A percentile compares a stretch with the other conserved stretches of the same genome.
Conservation (phyloP, 2,113 vertebrate species). For the Stictonetta naevosa region DNA sequence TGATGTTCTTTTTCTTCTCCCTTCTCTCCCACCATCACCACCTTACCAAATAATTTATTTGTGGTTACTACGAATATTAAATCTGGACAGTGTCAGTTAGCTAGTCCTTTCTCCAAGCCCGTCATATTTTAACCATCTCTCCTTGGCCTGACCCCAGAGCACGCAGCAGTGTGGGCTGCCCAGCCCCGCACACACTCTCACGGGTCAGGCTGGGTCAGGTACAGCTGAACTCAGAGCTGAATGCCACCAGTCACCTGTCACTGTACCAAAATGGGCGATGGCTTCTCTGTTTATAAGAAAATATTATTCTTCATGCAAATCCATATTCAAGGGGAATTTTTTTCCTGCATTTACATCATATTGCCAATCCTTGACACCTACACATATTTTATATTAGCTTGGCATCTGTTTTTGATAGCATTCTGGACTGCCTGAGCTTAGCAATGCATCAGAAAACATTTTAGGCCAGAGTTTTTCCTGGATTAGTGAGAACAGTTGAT, state of each 20-base stretch:
- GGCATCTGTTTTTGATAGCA: not conserved
- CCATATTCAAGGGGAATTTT: not conserved
- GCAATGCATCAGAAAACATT: not conserved
- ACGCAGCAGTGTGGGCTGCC: not conserved
- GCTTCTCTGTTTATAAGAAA: not conserved
- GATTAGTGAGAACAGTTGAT: not conserved
- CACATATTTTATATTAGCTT: not conserved
- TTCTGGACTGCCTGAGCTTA: not conserved
- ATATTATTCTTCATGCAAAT: not conserved
- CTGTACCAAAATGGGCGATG: not conserved
- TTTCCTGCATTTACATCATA: not conserved
- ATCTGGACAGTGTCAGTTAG: not conserved
- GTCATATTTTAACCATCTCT: not conserved
- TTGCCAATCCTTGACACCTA: not conserved
- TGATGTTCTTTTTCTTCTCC: not conserved
- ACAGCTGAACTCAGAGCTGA: not conserved
- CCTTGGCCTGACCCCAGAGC: not conserved
- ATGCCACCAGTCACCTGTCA: rapidly evolving
- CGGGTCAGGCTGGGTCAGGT: not conserved
- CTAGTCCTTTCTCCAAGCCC: not conserved
- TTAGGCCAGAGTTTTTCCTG: not conserved
- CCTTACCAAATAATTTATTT: not conserved
- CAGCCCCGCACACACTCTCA: rapidly evolving
- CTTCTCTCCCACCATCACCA: not conserved
- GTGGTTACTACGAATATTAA: not conserved